phyloP scores from a whole-genome alignment of 2,888 invertebrate genomes.

The Cactoblastis cactorum region DNA sequence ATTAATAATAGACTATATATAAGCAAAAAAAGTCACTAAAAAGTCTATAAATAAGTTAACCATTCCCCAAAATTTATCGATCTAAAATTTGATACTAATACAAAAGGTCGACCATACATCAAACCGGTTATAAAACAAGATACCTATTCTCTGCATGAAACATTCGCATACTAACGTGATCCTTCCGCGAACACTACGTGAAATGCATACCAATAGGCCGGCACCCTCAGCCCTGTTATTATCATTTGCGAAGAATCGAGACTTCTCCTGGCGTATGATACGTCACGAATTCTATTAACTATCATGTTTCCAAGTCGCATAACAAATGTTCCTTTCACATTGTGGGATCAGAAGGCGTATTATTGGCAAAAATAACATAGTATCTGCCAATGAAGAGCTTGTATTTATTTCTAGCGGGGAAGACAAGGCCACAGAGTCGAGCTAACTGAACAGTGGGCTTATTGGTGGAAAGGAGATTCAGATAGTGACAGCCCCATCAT shows the following conservation, averaged over 20 bases:
- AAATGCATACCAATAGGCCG: neutral
- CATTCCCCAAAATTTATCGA: no score
- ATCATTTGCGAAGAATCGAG: constrained; percentile 4
- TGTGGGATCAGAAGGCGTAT: neutral
- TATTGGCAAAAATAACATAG: no score
- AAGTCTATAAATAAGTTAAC: no score
- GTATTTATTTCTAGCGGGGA: no score
- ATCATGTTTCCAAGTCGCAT: constrained; percentile 1
- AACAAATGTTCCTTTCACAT: neutral
- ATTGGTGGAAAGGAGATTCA: no score
- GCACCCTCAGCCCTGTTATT: constrained; percentile 4
- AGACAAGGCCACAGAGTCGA: no score
- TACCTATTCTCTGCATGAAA: neutral
- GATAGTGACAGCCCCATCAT: no score
- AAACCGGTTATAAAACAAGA: neutral
- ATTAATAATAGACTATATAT: no score
- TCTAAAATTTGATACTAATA: neutral
- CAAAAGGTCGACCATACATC: neutral
- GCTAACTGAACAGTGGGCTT: no score
- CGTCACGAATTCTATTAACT: constrained; percentile 5
- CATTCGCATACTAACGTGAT: neutral
- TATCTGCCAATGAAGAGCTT: no score
- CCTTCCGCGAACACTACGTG: neutral
- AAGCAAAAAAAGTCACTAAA: no score
- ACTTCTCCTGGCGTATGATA: neutral